Evolutionary conservation across 92 coral and sea anemone species (phyloP), one percentile per base, ranked within the genome.

Genomic region (Phymanthus crucifer): DNA sequence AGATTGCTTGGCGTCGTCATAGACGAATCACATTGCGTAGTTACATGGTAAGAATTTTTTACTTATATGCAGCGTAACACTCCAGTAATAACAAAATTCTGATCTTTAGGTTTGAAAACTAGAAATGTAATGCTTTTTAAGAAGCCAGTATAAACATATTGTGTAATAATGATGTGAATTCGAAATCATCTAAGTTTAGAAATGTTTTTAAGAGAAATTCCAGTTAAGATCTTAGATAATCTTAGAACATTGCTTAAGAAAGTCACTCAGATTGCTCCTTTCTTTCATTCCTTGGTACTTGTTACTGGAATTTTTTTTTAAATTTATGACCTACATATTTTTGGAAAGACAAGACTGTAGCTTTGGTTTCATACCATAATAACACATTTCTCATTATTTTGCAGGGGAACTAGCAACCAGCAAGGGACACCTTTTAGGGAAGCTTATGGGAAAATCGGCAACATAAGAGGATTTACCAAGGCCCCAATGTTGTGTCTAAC

Each of bases 401-500:
- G 40, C 50, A 83, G 87, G 87, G 87, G 87, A 56, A 54, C 67
- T 58, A 69, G 48, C 68, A 72, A 72, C 0, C 4, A 74, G 37
- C 3, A 74, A 46, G 77, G 34, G 2, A 75, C 67, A 6, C 86
- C 86, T 17, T 85, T 88, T 54, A 40, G 87, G 12, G 83, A 61
- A 14, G 86, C 92, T 6, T 84, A 88, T 76, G 78, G 86, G 32
- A 75, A 70, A 65, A 61, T 88, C 26, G 89, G 92, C 14, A 27
- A 88, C 73, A 33, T 85, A 2, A 40, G 86, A 54, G 89, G 80
- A 0, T 85, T 88, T 34, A 61, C 89, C 4, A 80, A 56, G 73
- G 70, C 43, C 33, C 92, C 92, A 32, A 37, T 85, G 33, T 11
- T 88, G 64, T 88, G 92, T 70, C 72, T 88, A 9, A 88, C 92